A percentile compares a stretch with the other conserved stretches of the same genome.
Evolutionary conservation across 2,797 vertebrate genomes (phyloP).

Genomic region (Syngnathus acus): DNA sequence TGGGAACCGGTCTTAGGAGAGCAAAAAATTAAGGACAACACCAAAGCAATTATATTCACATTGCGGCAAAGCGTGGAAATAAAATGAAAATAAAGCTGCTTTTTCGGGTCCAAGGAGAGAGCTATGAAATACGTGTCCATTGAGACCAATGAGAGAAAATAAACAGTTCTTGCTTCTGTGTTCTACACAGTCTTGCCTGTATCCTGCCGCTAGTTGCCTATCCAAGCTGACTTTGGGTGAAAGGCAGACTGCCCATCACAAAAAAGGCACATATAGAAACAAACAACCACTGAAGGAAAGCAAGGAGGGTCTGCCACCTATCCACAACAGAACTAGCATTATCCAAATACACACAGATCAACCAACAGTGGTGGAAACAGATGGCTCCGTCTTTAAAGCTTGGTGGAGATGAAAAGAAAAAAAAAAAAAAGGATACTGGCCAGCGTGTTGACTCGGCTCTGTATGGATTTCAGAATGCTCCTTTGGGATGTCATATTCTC

Average conservation of each 20-base stretch:
- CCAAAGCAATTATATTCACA: background rate
- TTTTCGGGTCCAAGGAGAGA: too few species aligned
- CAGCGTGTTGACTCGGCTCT: conserved; percentile 95
- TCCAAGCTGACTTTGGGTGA: too few species aligned
- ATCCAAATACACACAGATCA: background rate
- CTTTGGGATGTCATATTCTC: conserved; percentile 98
- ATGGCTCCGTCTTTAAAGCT: background rate
- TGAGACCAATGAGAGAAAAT: background rate
- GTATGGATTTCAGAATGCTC: conserved; percentile 92
- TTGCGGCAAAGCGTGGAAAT: too few species aligned
- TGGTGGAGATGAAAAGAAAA: background rate
- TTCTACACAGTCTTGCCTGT: too few species aligned
- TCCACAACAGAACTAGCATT: too few species aligned
- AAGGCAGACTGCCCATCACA: too few species aligned
- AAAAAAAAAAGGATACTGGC: conserved; percentile 87
- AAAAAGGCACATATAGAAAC: too few species aligned
- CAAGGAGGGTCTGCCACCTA: too few species aligned
- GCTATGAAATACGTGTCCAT: background rate
- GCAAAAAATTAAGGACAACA: conserved; percentile 44
- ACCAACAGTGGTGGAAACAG: background rate
- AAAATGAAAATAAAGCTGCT: too few species aligned
- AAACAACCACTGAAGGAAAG: too few species aligned
- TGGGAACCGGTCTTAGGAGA: conserved; percentile 83
- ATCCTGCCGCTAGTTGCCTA: too few species aligned
- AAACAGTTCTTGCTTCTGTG: background rate